A percentile compares a stretch with the other conserved stretches of the same genome.
Evolutionary conservation across 2,113 vertebrate species (phyloP).

Genomic region (Mormyrus lacerda): DNA sequence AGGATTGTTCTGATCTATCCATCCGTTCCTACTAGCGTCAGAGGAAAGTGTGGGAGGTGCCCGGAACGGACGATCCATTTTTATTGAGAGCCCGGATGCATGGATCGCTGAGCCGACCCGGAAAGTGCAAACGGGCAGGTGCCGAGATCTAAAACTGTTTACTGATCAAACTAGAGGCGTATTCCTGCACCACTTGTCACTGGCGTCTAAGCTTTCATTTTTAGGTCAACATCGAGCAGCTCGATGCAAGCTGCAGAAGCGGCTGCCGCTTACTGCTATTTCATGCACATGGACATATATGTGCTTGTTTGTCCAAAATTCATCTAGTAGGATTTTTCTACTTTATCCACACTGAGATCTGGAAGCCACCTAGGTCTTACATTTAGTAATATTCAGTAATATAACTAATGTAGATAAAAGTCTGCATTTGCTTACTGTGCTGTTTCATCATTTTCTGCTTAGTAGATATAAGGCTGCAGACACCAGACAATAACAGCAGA

Average conservation of each 20-base stretch:
- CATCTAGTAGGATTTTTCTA: not conserved
- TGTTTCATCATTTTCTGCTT: not conserved
- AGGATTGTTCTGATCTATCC: not conserved
- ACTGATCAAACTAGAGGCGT: not conserved
- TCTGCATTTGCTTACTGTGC: not conserved
- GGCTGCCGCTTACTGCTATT: not conserved
- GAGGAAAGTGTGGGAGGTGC: not conserved
- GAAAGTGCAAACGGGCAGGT: not conserved
- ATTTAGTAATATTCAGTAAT: not conserved
- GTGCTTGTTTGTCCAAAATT: not conserved
- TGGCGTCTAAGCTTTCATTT: not conserved
- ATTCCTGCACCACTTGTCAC: not conserved
- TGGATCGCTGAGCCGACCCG: not conserved
- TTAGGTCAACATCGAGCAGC: not conserved
- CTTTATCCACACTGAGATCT: not conserved
- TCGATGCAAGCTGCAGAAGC: not conserved
- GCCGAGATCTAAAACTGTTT: not conserved
- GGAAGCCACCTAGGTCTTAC: not conserved
- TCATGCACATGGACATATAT: not conserved
- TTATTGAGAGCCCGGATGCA: not conserved
- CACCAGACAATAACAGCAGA: not conserved
- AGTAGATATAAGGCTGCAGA: not conserved
- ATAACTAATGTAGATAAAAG: not conserved
- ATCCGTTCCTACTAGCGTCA: not conserved
- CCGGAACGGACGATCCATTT: not conserved